phyloP scores from a whole-genome alignment of 2,797 vertebrate genomes.

The Fringilla coelebs region DNA sequence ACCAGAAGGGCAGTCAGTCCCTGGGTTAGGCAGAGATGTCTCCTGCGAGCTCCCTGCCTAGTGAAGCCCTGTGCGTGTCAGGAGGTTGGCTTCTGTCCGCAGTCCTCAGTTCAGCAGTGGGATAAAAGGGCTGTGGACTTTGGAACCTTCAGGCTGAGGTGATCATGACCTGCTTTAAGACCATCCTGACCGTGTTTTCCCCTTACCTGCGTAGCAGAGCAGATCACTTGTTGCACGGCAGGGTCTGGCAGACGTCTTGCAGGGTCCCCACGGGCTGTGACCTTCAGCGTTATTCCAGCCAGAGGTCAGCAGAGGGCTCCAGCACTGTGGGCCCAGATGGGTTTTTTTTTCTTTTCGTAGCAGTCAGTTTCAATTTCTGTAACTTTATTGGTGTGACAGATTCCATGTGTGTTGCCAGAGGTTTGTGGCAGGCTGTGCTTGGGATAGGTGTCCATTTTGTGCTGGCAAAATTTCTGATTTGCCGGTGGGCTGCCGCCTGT shows the following conservation, averaged over 20 bases:
- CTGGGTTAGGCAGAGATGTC: neutral
- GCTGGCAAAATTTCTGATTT: neutral
- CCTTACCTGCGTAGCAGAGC: neutral
- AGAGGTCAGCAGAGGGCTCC: conserved; percentile 77
- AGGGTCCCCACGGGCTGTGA: neutral
- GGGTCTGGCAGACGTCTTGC: neutral
- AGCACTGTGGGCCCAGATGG: conserved; percentile 22
- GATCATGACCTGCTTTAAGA: neutral
- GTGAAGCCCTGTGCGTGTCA: accelerated
- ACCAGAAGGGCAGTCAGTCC: neutral
- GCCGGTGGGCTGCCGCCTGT: neutral
- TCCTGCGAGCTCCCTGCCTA: neutral
- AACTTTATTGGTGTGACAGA: neutral
- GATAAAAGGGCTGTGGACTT: neutral
- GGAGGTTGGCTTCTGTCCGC: neutral
- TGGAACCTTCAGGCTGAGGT: neutral
- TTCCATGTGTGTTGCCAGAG: neutral
- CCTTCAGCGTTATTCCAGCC: conserved; percentile 66
- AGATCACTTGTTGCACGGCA: neutral
- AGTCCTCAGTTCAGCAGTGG: neutral
- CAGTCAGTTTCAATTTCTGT: neutral
- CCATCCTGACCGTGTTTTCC: neutral
- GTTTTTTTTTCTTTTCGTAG: neutral
- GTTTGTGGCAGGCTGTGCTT: neutral
- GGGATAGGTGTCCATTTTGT: conserved; percentile 29